Evolutionary conservation across 2,888 invertebrate species (phyloP).

Genomic region (Lumbricus terrestris): DNA sequence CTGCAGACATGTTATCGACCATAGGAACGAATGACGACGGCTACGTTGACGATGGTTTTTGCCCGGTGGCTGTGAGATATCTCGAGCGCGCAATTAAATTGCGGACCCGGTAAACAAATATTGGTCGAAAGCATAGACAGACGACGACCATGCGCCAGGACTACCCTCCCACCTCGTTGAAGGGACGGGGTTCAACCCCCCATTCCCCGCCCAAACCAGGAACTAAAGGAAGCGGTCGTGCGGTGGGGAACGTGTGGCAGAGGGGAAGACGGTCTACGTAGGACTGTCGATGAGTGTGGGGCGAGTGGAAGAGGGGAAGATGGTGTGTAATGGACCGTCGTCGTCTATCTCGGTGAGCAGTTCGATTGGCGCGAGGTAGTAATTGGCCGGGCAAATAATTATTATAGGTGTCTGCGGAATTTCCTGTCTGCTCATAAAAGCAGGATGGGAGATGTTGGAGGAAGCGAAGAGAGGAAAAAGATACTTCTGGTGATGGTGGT

Average conservation of each 20-base stretch:
- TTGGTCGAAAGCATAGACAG: not conserved
- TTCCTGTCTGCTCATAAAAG: not conserved
- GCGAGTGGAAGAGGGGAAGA: no score
- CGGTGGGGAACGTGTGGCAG: no score
- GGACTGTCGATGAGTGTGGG: no score
- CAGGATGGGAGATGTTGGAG: not conserved
- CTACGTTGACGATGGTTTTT: no score
- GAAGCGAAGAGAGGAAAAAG: not conserved
- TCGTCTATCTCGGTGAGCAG: not conserved
- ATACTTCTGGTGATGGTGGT: no score
- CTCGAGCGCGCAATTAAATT: slow-evolving; percentile 3
- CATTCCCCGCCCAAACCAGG: not conserved
- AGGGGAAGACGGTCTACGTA: no score
- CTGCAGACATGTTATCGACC: no score
- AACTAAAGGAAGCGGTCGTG: not conserved
- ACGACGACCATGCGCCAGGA: not conserved
- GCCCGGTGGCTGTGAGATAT: not conserved
- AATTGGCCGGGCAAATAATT: not conserved
- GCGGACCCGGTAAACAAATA: not conserved
- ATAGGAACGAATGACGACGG: no score
- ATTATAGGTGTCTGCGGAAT: not conserved
- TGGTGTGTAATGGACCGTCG: no score
- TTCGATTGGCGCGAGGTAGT: not conserved
- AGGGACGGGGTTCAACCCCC: not conserved
- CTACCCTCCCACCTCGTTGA: not conserved